A percentile compares a stretch with the other conserved stretches of the same genome.
phyloP scores from a whole-genome alignment of 2,113 vertebrate genomes.

The Mormyrus iriodes region DNA sequence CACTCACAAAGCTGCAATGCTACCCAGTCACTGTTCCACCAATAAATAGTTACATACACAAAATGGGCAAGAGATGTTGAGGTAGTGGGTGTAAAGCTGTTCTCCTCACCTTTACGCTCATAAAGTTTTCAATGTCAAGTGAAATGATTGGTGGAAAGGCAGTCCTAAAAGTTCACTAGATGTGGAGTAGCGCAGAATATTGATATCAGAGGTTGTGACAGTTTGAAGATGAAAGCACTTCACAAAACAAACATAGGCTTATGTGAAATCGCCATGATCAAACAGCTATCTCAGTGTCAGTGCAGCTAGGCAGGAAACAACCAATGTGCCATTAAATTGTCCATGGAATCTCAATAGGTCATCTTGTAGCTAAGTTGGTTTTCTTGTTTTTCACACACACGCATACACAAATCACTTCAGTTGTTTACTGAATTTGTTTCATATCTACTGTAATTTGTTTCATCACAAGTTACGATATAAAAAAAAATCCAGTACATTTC shows the following conservation, averaged over 20 bases:
- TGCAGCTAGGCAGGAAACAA: background rate
- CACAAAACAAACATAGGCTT: background rate
- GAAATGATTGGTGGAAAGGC: background rate
- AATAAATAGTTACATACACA: background rate
- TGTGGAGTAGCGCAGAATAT: background rate
- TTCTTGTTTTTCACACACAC: background rate
- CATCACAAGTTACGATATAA: background rate
- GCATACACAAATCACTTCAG: background rate
- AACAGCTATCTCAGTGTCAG: background rate
- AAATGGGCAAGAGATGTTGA: background rate
- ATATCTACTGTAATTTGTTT: background rate
- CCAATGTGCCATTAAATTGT: background rate
- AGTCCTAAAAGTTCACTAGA: background rate
- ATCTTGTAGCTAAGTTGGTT: background rate
- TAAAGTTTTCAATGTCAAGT: conserved; percentile 2
- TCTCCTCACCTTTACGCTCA: background rate
- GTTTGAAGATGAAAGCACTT: background rate
- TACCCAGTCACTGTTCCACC: background rate
- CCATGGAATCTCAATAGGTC: background rate
- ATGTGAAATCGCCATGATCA: background rate
- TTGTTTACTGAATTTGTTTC: background rate
- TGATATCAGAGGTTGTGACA: background rate
- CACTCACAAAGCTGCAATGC: background rate
- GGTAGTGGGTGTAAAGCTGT: background rate
- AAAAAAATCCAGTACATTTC: background rate